Conservation (phyloP, 37 sponge, comb jelly and placozoan genomes). For the Lycopodina hypogea region DNA sequence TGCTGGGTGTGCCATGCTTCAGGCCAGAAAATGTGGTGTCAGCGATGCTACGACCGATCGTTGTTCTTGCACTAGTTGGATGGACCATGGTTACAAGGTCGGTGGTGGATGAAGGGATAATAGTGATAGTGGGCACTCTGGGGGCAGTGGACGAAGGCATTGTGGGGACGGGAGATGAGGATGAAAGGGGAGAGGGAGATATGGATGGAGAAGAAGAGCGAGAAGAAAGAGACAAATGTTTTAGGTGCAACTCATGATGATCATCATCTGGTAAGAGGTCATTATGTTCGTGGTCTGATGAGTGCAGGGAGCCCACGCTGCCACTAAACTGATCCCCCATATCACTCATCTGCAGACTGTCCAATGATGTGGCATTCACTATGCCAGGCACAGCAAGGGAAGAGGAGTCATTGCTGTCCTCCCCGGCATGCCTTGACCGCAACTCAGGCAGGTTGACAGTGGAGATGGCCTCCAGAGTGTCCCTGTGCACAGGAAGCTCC, state of each 20-base stretch:
- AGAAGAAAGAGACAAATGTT: too few species aligned
- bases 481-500: background rate
- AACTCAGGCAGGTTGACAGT: conserved; percentile 12
- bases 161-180: too few species aligned
- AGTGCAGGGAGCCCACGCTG: conserved; percentile 30
- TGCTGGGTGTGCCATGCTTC: background rate
- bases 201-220: too few species aligned
- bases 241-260: background rate
- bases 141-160: background rate
- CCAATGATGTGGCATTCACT: background rate
- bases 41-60: too few species aligned
- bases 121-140: background rate
- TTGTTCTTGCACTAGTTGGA: too few species aligned
- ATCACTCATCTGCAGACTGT: conserved; percentile 22
- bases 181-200: too few species aligned
- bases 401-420: background rate
- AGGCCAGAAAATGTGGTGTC: background rate
- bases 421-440: background rate
- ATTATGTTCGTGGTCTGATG: conserved; percentile 17
- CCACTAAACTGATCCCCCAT: conserved; percentile 18
- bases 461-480: conserved; percentile 7
- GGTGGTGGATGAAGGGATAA: too few species aligned
- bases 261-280: background rate
- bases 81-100: too few species aligned
- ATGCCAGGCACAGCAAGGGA: background rate